phyloP scores from a whole-genome alignment of 2,797 vertebrate genomes.

The Balearica regulorum region DNA sequence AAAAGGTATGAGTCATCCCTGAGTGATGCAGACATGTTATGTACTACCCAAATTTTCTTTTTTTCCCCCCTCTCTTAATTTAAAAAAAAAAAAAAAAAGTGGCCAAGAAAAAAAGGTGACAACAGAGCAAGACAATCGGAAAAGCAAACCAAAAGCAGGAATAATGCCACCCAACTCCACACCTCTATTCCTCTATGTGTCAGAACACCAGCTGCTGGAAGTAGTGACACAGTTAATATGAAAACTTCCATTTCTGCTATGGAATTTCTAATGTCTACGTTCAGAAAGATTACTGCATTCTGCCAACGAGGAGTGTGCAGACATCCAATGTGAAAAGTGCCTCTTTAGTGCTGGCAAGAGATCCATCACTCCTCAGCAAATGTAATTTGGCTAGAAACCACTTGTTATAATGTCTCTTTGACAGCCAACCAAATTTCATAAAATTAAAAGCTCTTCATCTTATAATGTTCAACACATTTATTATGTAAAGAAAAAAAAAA shows the following conservation, averaged over 20 bases:
- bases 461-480: background rate
- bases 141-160: background rate
- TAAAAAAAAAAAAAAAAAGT: background rate
- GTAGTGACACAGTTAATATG: background rate
- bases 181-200: background rate
- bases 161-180: background rate
- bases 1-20: background rate
- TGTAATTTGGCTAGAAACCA: constrained; percentile 30
- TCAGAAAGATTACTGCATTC: background rate
- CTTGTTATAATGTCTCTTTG: background rate
- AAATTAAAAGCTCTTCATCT: constrained; percentile 27
- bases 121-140: background rate
- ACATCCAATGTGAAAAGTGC: background rate
- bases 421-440: background rate
- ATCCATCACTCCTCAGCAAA: constrained; percentile 17
- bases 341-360: constrained; percentile 1
- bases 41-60: background rate
- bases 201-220: background rate
- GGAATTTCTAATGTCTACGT: background rate
- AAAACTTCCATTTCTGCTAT: background rate
- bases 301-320: background rate
- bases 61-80: background rate
- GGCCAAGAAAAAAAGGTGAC: background rate
- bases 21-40: background rate
- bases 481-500: background rate